Evolutionary conservation across 2,113 vertebrate species (phyloP).

Genomic region (Pseudolaguvia tuberculata): DNA sequence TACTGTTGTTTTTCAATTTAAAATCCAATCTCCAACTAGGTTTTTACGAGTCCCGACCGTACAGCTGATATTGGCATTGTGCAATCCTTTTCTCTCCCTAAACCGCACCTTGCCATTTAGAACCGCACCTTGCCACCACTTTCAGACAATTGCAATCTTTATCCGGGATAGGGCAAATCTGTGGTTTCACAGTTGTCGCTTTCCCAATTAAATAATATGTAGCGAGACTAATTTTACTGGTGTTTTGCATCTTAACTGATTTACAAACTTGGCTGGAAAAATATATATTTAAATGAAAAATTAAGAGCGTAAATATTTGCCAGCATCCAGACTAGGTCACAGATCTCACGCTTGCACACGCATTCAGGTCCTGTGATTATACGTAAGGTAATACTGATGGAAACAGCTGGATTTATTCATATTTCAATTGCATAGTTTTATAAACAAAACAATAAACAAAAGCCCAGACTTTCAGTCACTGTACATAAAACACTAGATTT

Average conservation of each 20-base stretch:
- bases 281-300: not conserved
- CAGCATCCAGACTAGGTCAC: too few species aligned
- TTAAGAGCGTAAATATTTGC: too few species aligned
- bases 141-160: not conserved
- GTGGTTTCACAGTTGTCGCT: too few species aligned
- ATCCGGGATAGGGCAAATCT: not conserved
- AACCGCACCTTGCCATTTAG: not conserved
- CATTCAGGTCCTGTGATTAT: not conserved
- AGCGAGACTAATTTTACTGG: not conserved
- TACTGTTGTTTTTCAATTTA: not conserved
- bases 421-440: not conserved
- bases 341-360: not conserved
- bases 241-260: not conserved
- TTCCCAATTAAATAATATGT: too few species aligned
- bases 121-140: not conserved
- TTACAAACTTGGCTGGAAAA: not conserved
- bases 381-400: not conserved
- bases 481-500: too few species aligned
- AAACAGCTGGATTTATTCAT: not conserved
- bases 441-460: not conserved
- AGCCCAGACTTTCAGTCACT: not conserved
- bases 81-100: too few species aligned
- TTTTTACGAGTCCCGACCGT: not conserved
- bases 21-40: not conserved
- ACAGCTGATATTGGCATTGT: too few species aligned